These are phyloP conservation scores for Dryococelus australis DNA, from an alignment of 2,888 invertebrate species.

Conservation along the genomic window DNA sequence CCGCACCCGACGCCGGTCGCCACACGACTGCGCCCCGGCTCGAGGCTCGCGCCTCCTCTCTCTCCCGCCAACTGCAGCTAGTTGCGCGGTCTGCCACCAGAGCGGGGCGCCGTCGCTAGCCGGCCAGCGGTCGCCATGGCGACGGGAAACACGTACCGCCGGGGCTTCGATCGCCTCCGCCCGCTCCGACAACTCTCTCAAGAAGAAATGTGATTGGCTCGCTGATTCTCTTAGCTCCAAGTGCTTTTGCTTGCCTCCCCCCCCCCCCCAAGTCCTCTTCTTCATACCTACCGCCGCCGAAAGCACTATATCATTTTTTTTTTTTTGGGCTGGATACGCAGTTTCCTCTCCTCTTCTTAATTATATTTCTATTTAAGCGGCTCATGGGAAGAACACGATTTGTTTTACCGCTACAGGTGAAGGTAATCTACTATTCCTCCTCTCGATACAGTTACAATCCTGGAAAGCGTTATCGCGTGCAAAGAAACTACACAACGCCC, in stretches of 20 bases:
- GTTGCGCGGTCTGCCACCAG: background rate
- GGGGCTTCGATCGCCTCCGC: conserved; percentile 4
- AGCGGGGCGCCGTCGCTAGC: background rate
- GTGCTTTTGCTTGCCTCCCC: background rate
- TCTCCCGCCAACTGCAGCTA: conserved; percentile 3
- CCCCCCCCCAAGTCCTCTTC: background rate
- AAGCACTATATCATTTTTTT: background rate
- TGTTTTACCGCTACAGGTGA: too few relatives aligned
- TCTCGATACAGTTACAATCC: background rate
- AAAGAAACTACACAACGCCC: too few relatives aligned
- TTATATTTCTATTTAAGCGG: too few relatives aligned
- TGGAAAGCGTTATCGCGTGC: too few relatives aligned
- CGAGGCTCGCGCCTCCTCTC: background rate
- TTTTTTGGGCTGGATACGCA: background rate
- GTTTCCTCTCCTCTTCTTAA: too few relatives aligned
- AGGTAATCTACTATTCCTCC: background rate
- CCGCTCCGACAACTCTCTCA: background rate
- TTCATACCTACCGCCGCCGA: background rate
- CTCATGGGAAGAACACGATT: too few relatives aligned
- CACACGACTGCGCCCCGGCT: background rate
- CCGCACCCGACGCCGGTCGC: conserved; percentile 13
- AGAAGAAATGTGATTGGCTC: conserved; percentile 28
- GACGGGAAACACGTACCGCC: conserved; percentile 25
- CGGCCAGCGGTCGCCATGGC: background rate
- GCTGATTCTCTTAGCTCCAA: conserved; percentile 26